Evolutionary conservation across 2,113 vertebrate species (phyloP), one percentile per base, ranked within the genome.

Genomic region (Willisornis vidua): DNA sequence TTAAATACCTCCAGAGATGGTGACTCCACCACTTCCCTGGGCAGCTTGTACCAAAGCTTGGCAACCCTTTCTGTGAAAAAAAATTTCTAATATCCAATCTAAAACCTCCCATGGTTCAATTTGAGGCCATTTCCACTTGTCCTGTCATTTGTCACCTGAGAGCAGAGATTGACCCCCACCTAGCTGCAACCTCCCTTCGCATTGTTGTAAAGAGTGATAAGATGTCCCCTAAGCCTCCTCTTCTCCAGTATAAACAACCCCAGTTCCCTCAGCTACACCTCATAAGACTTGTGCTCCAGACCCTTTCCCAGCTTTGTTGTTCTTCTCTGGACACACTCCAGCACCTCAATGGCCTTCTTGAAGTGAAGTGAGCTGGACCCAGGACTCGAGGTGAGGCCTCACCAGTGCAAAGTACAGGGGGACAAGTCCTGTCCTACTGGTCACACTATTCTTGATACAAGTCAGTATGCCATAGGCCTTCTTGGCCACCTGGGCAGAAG

Each of bases 161-260:
- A 46, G 14, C 14, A 25, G 24, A 77, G 29, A 58, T 10, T 0
- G 0, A 65, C 7, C 33, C 28, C 49, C 57, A 58, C 16, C 37
- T 31, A 19, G 12, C 49, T 58, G 52, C 51, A 65, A 2, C 14
- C 8, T 31, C 20, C 51, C 65, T 65, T 65, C 51, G 23, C 5
- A 20, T 16, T 58, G 17, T 26, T 80, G 12, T 45, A 57, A 35
- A 76, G 5, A 39, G 16, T 8, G 12, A 4, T 25, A 24, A 25
- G 13, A 31, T 57, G 7, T 41, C 29, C 24, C 12, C 54, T 57
- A 9, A 74, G 31, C 31, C 31, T 61, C 25, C 45, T 55, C 73
- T 61, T 37, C 54, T 75, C 41, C 31, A 33, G 23, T 5, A 23
- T 62, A 43, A 81, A 75, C 7, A 55, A 19, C 35, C 7, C 14